Evolutionary conservation across 1,140 invertebrate genomes (phyloP), one percentile per base, ranked within the genome.

Genomic region (Nylanderia fulva): DNA sequence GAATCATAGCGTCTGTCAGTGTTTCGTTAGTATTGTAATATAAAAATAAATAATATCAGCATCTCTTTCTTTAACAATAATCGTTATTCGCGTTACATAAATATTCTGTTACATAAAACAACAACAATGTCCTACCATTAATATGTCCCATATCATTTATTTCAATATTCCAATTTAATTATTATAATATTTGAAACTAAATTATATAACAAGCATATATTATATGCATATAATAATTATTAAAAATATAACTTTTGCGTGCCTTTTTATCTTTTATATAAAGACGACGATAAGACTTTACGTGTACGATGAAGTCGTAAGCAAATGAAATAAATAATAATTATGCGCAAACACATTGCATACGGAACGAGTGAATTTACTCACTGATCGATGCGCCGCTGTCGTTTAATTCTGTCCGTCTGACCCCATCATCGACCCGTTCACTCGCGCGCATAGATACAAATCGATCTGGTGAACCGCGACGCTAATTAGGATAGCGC

Each of bases 11-110:
- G 29, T 33, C 29, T 33, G 29, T 33, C n/a, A 33, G 3, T 18
- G 27, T 13, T 13, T 9, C n/a, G 7, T 15, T 58, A n/a, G 29
- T n/a, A n/a, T 36, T 8, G n/a, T 39, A 24, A 75, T 60, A 60
- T 60, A 75, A 75, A 75, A 60, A 75, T 13, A 60, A 48, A 39
- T 75, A 60, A 39, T 39, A 39, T 2, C 9, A 60, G 15, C n/a
- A 18, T 18, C 15, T 48, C 39, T 42, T 42, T 8, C 8, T 75
- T 58, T 39, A 39, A 27, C 54, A 58, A 75, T 24, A 39, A 75
- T 75, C 39, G 56, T 36, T 58, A 60, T 75, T 39, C 21, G 33
- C 18, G n/a, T n/a, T n/a, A 29, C 24, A 2, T 60, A 4, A 75
- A 75, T 48, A 75, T 39, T 60, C 9, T 27, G 4, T 60, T n/a